Conservation (phyloP, 2,888 invertebrate species). For the Tetranychus truncatus region DNA sequence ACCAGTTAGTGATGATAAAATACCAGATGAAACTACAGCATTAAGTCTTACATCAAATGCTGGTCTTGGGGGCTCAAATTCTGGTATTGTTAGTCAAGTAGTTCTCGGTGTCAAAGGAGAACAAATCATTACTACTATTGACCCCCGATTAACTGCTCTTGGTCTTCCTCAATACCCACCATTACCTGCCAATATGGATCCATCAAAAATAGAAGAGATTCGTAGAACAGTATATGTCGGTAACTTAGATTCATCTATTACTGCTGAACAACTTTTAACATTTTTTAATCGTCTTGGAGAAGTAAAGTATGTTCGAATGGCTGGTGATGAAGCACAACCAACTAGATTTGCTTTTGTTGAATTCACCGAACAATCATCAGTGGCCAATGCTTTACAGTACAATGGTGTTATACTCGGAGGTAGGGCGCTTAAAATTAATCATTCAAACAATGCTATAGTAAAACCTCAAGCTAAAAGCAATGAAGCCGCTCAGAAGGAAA, state of each 20-base stretch:
- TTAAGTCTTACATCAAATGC: constrained; percentile 17
- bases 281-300: constrained; percentile 72
- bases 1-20: constrained; percentile 48
- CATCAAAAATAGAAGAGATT: constrained; percentile 81
- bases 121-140: constrained; percentile 68
- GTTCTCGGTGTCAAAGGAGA: constrained; percentile 64
- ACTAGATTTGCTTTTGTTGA: constrained; percentile 63
- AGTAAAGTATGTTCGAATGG: constrained; percentile 81
- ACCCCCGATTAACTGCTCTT: constrained; percentile 62
- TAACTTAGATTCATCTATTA: constrained; percentile 52
- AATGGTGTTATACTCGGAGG: constrained; percentile 59
- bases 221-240: constrained; percentile 72
- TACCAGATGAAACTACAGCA: constrained; percentile 21
- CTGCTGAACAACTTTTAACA: constrained; percentile 63
- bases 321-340: constrained; percentile 52
- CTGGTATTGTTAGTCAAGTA: constrained; percentile 39
- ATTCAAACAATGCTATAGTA: constrained; percentile 73
- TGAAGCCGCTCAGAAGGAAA: constrained; percentile 81
- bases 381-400: constrained; percentile 60
- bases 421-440: constrained; percentile 51
- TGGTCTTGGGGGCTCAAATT: constrained; percentile 16
- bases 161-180: constrained; percentile 79
- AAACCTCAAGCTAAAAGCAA: constrained; percentile 64
- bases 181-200: constrained; percentile 66
- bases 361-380: constrained; percentile 72